Evolutionary conservation across 2,888 invertebrate species (phyloP), one percentile per base, ranked within the genome.

Genomic region (Apodemia zela): DNA sequence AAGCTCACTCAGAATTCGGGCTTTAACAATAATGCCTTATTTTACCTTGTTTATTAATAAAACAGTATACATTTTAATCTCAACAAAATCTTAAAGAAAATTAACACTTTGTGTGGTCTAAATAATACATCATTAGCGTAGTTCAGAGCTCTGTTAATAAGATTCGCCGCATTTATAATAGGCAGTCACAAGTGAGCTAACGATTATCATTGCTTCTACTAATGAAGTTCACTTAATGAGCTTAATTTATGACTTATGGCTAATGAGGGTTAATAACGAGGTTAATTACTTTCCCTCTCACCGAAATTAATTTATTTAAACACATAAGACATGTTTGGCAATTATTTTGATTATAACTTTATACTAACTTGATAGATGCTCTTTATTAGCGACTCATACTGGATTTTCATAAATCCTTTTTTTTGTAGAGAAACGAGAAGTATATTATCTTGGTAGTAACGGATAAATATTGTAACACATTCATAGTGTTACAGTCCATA

Each of bases 51-150:
- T 4, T 38, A 38, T 4, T 38, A 38, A 13, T 38, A 38, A 38
- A 38, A 38, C 13, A 0, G 38, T 38, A 38, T 45, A 45, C 0
- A 6, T 45, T 45, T 45, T 38, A 38, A n/a, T 45, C 45, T 45
- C 45, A n/a, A 5, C 4, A 42, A 42, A 42, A 45, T 45, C n/a
- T 47, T 13, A 13, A 38, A 38, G 11, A 38, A 38, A 38, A 38
- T 38, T 13, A 7, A 11, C 10, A 33, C 33, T 29, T 8, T 66
- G 68, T 68, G 70, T 66, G 67, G 69, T 66, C 66, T 63, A 69
- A 67, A 71, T 70, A 72, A 72, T 71, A 68, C 68, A 63, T 72
- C 72, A 69, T 72, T 72, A 72, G 66, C 59, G 68, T 49, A 62
- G 54, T 25, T 25, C 54, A 13, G 54, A 54, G 25, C 21, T 54